Conservation (phyloP, 1,140 invertebrate species). For the Aleiodes sp. region DNA sequence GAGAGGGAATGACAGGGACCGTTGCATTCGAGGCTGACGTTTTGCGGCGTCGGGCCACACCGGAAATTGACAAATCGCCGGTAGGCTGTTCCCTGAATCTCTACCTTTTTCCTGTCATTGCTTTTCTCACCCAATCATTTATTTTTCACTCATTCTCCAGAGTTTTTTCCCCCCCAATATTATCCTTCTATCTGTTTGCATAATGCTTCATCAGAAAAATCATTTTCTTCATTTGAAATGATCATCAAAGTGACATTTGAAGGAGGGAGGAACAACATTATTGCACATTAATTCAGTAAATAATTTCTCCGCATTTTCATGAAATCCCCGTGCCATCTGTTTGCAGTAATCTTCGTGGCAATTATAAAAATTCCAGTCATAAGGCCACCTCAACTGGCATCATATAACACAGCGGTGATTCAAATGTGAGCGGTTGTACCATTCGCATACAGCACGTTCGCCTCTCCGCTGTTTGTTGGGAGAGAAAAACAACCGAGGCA, state of each 20-base stretch:
- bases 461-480: no score
- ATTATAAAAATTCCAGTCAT: conserved; percentile 1
- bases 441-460: neutral
- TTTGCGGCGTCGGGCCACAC: conserved; percentile 32
- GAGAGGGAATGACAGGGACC: conserved; percentile 6
- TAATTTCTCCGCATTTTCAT: neutral
- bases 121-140: neutral
- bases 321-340: neutral
- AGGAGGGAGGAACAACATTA: no score
- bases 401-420: neutral
- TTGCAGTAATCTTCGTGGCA: neutral
- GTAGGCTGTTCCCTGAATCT: neutral
- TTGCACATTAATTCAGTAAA: neutral
- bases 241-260: no score
- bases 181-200: neutral
- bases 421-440: neutral
- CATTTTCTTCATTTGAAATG: no score
- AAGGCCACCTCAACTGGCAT: conserved; percentile 2
- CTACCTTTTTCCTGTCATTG: neutral
- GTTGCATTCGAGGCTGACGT: conserved; percentile 27
- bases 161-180: neutral
- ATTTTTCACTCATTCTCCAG: neutral
- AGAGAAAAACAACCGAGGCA: no score
- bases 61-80: conserved; percentile 42
- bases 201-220: neutral